phyloP scores from a whole-genome alignment of 2,113 vertebrate species.

The Propithecus coquereli region DNA sequence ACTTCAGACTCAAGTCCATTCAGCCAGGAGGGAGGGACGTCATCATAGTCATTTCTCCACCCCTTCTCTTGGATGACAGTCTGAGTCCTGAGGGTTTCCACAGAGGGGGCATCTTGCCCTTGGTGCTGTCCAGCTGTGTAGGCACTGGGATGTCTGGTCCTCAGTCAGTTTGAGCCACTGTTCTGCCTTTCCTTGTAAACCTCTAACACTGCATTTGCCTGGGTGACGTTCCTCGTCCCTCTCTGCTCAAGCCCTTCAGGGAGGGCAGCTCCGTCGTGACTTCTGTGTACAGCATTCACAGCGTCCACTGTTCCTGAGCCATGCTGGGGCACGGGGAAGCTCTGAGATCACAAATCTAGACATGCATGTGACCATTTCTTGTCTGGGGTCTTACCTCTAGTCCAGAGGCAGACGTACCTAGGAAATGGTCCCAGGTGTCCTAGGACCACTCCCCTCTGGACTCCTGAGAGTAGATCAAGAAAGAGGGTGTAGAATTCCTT shows the following conservation, averaged over 20 bases:
- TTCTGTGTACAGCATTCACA: neutral
- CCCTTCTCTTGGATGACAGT: neutral
- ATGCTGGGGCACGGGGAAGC: neutral
- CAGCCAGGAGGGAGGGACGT: neutral
- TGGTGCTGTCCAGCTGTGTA: neutral
- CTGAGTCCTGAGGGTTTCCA: neutral
- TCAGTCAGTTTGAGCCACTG: neutral
- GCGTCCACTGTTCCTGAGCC: neutral
- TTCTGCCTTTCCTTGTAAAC: neutral
- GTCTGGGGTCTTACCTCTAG: neutral
- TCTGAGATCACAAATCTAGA: neutral
- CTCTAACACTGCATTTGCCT: neutral
- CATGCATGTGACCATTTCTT: neutral
- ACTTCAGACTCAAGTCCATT: neutral
- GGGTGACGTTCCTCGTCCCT: neutral
- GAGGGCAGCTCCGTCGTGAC: fast-evolving
- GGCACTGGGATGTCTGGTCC: neutral
- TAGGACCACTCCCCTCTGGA: neutral
- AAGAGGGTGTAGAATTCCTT: neutral
- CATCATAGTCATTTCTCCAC: neutral
- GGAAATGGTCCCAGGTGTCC: neutral
- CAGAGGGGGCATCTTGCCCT: neutral
- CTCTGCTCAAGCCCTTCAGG: neutral
- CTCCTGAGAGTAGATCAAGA: neutral
- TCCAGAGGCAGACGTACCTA: neutral